These are phyloP conservation scores for Eupsilia transversa DNA, from an alignment of 2,888 invertebrate genomes.

Conservation along the genomic window DNA sequence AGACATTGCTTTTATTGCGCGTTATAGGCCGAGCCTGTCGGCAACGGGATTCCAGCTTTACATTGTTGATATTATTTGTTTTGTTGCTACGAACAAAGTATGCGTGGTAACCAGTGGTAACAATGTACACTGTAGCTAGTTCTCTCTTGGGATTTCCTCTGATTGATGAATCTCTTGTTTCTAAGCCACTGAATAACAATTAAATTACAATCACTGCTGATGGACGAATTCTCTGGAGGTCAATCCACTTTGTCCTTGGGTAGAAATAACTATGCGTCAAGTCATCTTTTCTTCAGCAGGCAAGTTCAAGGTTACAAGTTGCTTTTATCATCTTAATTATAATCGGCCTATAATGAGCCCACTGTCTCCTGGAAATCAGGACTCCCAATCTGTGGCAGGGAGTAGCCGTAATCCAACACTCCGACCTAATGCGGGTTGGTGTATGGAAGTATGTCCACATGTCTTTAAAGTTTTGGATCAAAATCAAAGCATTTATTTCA, in stretches of 20 bases:
- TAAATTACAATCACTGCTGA: constrained; percentile 15
- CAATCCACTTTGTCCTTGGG: neutral
- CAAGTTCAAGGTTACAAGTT: neutral
- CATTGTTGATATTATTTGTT: constrained; percentile 46
- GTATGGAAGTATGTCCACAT: too few relatives aligned
- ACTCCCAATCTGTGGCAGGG: neutral
- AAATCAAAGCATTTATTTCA: neutral
- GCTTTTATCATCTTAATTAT: neutral
- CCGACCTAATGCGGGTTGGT: neutral
- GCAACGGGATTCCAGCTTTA: constrained; percentile 59
- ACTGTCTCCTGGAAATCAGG: neutral
- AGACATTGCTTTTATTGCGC: constrained; percentile 74
- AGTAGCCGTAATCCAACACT: neutral
- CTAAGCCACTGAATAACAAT: constrained; percentile 7
- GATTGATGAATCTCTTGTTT: constrained; percentile 24
- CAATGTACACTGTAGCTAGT: neutral
- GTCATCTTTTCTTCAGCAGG: neutral
- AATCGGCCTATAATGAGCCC: neutral
- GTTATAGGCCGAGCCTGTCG: constrained; percentile 46
- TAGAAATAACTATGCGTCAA: neutral
- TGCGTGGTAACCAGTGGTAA: neutral
- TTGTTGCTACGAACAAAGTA: constrained; percentile 30
- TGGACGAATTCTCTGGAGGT: constrained; percentile 1
- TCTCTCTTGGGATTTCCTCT: constrained; percentile 14
- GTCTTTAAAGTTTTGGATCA: neutral